These are phyloP conservation scores for Brachypteracias leptosomus DNA, from an alignment of 2,113 vertebrate genomes.

Conservation along the genomic window DNA sequence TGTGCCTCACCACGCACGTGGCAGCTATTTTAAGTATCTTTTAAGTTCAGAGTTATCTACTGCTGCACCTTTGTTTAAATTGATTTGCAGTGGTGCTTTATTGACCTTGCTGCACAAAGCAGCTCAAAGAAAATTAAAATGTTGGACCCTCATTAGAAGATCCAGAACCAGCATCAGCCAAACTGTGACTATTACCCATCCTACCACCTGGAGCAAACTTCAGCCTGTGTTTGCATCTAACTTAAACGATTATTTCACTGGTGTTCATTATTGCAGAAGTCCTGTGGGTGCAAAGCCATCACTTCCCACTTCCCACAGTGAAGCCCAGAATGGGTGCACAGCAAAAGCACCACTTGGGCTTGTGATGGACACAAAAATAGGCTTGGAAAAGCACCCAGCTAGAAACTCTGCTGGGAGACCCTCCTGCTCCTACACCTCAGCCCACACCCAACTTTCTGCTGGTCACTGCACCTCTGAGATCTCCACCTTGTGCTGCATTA, in stretches of 20 bases:
- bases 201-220: neutral
- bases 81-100: constrained; percentile 23
- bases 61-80: constrained; percentile 51
- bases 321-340: neutral
- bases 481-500: neutral
- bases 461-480: neutral
- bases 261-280: accelerated
- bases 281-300: neutral
- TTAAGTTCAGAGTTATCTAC: constrained; percentile 43
- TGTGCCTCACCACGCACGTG: neutral
- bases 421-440: neutral
- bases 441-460: neutral
- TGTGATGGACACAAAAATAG: neutral
- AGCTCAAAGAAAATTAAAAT: neutral
- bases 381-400: neutral
- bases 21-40: constrained; percentile 44
- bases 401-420: neutral
- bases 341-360: neutral
- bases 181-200: neutral
- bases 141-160: neutral
- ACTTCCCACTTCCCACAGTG: accelerated
- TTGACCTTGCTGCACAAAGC: constrained; percentile 50
- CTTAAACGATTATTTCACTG: neutral
- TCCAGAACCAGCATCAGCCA: neutral
- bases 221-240: neutral